Percentiles rank a stretch among this genome's conserved stretches.
These are phyloP conservation scores for Linepithema humile DNA, from an alignment of 1,140 invertebrate species.

Conservation along the genomic window DNA sequence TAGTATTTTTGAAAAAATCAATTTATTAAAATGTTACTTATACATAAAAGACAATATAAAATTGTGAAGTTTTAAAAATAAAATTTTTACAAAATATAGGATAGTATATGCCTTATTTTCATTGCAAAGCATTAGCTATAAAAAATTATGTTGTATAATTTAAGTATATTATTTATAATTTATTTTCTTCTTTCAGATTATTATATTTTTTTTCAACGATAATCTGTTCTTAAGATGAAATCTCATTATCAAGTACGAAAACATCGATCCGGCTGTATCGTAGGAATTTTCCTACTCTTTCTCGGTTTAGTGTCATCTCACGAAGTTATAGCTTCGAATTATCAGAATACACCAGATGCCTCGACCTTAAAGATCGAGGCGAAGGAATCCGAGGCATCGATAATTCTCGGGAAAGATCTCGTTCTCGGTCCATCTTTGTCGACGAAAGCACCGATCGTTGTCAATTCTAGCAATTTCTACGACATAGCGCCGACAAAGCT, in stretches of 20 bases:
- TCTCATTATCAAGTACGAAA: not conserved
- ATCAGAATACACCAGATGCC: conserved; percentile 26
- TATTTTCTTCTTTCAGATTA: not conserved
- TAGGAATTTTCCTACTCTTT: not conserved
- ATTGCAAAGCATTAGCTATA: not conserved
- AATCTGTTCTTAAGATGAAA: not conserved
- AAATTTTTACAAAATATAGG: not conserved
- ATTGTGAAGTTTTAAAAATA: not conserved
- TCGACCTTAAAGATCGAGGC: conserved; percentile 66
- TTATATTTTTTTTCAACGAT: not conserved
- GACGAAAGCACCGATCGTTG: not conserved
- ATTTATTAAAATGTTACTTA: not conserved
- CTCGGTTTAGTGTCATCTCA: not conserved
- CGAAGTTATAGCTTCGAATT: conserved; percentile 12
- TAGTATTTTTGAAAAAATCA: no score
- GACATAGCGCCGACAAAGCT: not conserved
- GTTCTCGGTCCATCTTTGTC: conserved; percentile 13
- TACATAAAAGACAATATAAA: not conserved
- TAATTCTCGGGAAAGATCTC: conserved; percentile 32
- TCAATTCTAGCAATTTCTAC: not conserved
- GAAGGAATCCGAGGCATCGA: conserved; percentile 47
- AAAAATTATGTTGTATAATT: not conserved
- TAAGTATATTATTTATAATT: not conserved
- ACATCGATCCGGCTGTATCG: not conserved
- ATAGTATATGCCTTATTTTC: not conserved